phyloP scores from a whole-genome alignment of 1,140 invertebrate species.

The Asobara japonica region DNA sequence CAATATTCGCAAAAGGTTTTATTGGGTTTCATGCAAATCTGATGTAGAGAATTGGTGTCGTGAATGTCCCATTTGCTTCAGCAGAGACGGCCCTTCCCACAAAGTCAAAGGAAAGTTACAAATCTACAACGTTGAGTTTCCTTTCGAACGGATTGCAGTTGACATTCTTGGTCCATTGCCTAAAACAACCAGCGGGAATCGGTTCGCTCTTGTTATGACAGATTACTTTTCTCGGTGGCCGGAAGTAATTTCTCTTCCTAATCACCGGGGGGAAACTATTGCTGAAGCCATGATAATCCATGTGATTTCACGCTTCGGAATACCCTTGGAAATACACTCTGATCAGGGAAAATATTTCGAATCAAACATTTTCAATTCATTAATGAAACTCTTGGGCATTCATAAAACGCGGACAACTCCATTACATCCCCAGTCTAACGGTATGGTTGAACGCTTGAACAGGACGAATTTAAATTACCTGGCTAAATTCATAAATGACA shows the following conservation, averaged over 20 bases:
- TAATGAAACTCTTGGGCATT: slow-evolving; percentile 44
- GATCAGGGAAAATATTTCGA: slow-evolving; percentile 57
- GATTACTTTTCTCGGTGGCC: too few relatives aligned
- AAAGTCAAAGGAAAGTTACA: not conserved
- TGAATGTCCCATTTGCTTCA: too few relatives aligned
- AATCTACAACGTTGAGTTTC: too few relatives aligned
- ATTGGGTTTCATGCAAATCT: too few relatives aligned
- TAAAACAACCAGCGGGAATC: slow-evolving; percentile 35
- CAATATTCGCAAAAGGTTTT: too few relatives aligned
- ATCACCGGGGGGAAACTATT: slow-evolving; percentile 26
- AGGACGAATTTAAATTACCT: slow-evolving; percentile 42
- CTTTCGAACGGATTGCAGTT: slow-evolving; percentile 25
- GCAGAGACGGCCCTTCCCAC: too few relatives aligned
- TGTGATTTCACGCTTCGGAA: too few relatives aligned
- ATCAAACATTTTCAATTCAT: slow-evolving; percentile 46
- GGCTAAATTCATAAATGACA: too few relatives aligned
- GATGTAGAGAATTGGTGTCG: too few relatives aligned
- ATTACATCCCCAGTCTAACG: slow-evolving; percentile 57
- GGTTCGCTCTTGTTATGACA: slow-evolving; percentile 40
- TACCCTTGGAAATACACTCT: too few relatives aligned
- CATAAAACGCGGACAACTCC: slow-evolving; percentile 49
- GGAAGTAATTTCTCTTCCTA: slow-evolving; percentile 35
- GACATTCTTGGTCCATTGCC: slow-evolving; percentile 39
- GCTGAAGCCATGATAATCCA: slow-evolving; percentile 34
- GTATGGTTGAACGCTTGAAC: slow-evolving; percentile 56